A percentile compares a stretch with the other conserved stretches of the same genome.
These are phyloP conservation scores for Chelonus formosanus DNA, from an alignment of 2,888 invertebrate species.

Conservation along the genomic window DNA sequence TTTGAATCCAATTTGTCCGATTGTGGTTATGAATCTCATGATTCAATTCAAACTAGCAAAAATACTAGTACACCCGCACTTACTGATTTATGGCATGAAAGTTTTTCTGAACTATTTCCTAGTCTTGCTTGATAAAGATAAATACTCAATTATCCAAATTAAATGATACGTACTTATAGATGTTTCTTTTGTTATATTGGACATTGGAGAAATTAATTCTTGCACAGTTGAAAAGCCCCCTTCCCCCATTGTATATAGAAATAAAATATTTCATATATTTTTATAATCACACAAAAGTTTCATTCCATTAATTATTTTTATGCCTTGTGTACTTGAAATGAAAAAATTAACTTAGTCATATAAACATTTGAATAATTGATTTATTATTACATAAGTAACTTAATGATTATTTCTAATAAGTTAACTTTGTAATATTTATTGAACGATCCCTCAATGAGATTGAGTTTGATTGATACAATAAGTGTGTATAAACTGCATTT, in stretches of 20 bases:
- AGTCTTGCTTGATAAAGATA: conserved; percentile 63
- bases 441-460: too few species aligned
- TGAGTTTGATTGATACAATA: too few species aligned
- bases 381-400: too few species aligned
- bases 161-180: neutral
- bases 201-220: neutral
- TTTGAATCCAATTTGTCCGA: conserved; percentile 64
- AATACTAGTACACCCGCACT: conserved; percentile 64
- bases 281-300: neutral
- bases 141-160: neutral
- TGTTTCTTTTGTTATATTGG: neutral
- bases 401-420: too few species aligned
- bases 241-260: neutral
- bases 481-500: too few species aligned
- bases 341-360: too few species aligned
- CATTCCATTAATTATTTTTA: neutral
- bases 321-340: too few species aligned
- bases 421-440: too few species aligned
- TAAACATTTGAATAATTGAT: too few species aligned
- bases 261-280: neutral
- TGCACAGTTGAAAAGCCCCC: neutral
- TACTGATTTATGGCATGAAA: conserved; percentile 77
- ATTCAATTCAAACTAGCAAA: conserved; percentile 66
- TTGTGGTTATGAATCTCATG: conserved; percentile 74
- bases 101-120: conserved; percentile 81